Evolutionary conservation across 1,140 invertebrate genomes (phyloP).

Genomic region (Polypedilum vanderplanki): DNA sequence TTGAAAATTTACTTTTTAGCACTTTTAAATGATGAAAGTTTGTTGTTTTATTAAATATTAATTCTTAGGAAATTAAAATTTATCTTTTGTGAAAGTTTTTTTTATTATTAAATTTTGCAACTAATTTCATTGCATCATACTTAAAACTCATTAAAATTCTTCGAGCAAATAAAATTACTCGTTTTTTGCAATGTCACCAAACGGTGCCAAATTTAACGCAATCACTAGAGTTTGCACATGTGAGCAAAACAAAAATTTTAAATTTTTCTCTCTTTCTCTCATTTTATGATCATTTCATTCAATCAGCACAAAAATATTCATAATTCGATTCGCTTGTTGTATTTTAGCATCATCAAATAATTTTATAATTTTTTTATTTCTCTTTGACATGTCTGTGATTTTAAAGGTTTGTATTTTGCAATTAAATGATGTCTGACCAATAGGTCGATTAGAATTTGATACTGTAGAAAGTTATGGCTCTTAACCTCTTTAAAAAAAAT

Average conservation of each 20-base stretch:
- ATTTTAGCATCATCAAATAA: constrained; percentile 13
- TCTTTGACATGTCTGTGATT: not conserved
- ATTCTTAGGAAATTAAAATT: too few relatives aligned
- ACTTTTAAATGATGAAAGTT: too few relatives aligned
- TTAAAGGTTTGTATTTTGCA: too few relatives aligned
- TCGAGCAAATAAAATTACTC: not conserved
- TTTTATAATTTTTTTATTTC: not conserved
- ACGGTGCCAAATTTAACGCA: not conserved
- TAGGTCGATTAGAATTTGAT: too few relatives aligned
- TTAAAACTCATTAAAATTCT: too few relatives aligned
- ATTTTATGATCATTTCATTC: not conserved
- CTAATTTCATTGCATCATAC: too few relatives aligned
- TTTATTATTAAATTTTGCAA: too few relatives aligned
- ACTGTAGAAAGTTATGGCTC: too few relatives aligned
- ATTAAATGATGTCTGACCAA: too few relatives aligned
- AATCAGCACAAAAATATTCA: constrained; percentile 14
- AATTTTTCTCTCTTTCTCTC: not conserved
- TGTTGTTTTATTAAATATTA: too few relatives aligned
- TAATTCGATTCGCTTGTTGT: not conserved
- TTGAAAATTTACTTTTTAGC: too few relatives aligned
- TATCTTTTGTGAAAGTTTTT: too few relatives aligned
- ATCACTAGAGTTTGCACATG: not conserved
- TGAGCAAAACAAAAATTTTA: not conserved
- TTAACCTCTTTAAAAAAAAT: not conserved
- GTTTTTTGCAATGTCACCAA: not conserved